A percentile compares a stretch with the other conserved stretches of the same genome.
phyloP scores from a whole-genome alignment of 2,888 invertebrate species.

The Cheilosia variabilis region DNA sequence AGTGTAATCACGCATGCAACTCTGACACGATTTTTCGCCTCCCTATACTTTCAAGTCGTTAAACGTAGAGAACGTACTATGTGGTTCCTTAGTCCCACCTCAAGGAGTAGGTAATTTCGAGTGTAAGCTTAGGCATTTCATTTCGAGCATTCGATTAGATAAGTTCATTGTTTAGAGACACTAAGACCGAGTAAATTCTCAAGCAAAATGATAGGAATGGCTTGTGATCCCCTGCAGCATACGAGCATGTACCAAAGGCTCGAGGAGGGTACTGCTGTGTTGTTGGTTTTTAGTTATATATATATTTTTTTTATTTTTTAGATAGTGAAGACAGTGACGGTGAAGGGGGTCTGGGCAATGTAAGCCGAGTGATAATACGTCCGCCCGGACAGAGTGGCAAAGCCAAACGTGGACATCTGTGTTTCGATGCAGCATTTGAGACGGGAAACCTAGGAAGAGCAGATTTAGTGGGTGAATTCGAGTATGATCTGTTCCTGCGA shows the following conservation, averaged over 20 bases:
- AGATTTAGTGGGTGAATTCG: constrained; percentile 95
- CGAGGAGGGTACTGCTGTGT: constrained; percentile 83
- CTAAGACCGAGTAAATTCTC: constrained; percentile 12
- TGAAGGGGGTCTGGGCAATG: constrained; percentile 96
- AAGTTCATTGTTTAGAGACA: constrained; percentile 32
- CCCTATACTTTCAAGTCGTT: constrained; percentile 10
- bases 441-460: constrained; percentile 98
- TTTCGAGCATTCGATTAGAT: constrained; percentile 49
- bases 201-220: constrained; percentile 82
- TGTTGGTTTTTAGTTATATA: background rate
- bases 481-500: constrained; percentile 97
- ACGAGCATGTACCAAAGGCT: constrained; percentile 88
- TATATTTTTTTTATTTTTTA: constrained; percentile 79
- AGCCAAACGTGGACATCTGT: constrained; percentile 97
- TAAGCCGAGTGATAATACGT: constrained; percentile 93
- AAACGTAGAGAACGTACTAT: constrained; percentile 18
- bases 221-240: constrained; percentile 85
- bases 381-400: constrained; percentile 97
- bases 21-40: constrained; percentile 57
- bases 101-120: background rate
- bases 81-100: constrained; percentile 10
- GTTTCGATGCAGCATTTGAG: constrained; percentile 98
- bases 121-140: constrained; percentile 44
- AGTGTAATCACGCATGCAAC: constrained; percentile 74
- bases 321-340: constrained; percentile 96